Conservation (phyloP, 2,888 invertebrate genomes). For the Flexamia atlantica region DNA sequence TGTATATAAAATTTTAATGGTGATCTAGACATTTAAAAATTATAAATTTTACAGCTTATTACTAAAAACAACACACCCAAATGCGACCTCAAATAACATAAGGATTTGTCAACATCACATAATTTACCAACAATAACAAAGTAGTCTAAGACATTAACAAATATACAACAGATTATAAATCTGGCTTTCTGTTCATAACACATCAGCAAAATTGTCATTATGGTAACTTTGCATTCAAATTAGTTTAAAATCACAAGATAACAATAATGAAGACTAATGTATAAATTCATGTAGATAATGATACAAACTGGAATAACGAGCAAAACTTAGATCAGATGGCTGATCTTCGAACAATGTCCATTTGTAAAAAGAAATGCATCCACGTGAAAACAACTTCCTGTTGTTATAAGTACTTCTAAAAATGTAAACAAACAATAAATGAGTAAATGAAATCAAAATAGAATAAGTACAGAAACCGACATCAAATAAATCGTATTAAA, state of each 20-base stretch:
- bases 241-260: slow-evolving; percentile 31
- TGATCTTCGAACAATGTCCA: background rate
- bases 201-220: slow-evolving; percentile 34
- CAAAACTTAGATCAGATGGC: background rate
- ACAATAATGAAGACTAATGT: background rate
- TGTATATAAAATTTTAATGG: background rate
- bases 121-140: slow-evolving; percentile 24
- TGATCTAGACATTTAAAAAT: slow-evolving; percentile 2
- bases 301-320: slow-evolving; percentile 10
- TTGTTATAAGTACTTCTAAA: slow-evolving; percentile 7
- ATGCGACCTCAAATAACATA: slow-evolving; percentile 8
- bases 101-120: slow-evolving; percentile 21
- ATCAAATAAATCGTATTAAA: background rate
- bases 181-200: background rate
- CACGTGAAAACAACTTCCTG: background rate
- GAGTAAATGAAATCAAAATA: background rate
- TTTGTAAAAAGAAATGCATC: background rate
- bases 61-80: slow-evolving; percentile 4
- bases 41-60: background rate
- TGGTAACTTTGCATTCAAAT: slow-evolving; percentile 35
- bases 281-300: background rate
- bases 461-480: background rate
- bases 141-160: slow-evolving; percentile 13
- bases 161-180: slow-evolving; percentile 14
- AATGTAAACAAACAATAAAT: background rate